Evolutionary conservation across 2,797 vertebrate genomes (phyloP), one percentile per base, ranked within the genome.

Genomic region (Gambelia wislizenii): DNA sequence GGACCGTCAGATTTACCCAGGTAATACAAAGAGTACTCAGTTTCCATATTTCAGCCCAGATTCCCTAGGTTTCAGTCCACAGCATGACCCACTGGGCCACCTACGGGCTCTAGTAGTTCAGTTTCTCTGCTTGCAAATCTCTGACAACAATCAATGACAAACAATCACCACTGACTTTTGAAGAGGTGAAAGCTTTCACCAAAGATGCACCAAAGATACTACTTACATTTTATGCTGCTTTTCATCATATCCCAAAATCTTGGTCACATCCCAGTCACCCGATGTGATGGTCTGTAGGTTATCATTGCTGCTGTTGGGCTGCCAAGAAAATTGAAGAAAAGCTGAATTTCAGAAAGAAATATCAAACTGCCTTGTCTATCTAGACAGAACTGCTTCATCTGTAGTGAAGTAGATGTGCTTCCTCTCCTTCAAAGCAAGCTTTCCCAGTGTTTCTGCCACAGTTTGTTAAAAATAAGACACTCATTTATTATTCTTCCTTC

Each of bases 181-280:
- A 77, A 88, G 47, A 44, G 85, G 25, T 44, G 33, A 56, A 39
- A n/a, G 6, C 9, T 25, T 56, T 8, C 33, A n/a, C n/a, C n/a
- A n/a, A n/a, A n/a, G n/a, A n/a, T n/a, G n/a, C n/a, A n/a, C n/a
- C n/a, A 3, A n/a, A 85, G 59, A 67, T 30, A 44, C 6, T 70
- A 87, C 98, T 98, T 92, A 99, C 99, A 99, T 98, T 95, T 98
- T 98, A 93, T 98, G 98, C 76, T 95, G 96, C 69, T 97, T 96
- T 91, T 99, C 98, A 16, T 98, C 97, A 33, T 98, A 99, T 91
- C 98, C 97, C 96, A 99, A 92, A 95, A 99, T 98, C 95, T 97
- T 97, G 89, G 98, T 99, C 94, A 99, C 99, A 70, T 99, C 99
- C 99, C 99, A 99, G 49, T 99, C 98, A 10, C 99, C 99, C 0